Conservation (phyloP, 2,797 vertebrate genomes). For the Rhinatrema bivittatum region DNA sequence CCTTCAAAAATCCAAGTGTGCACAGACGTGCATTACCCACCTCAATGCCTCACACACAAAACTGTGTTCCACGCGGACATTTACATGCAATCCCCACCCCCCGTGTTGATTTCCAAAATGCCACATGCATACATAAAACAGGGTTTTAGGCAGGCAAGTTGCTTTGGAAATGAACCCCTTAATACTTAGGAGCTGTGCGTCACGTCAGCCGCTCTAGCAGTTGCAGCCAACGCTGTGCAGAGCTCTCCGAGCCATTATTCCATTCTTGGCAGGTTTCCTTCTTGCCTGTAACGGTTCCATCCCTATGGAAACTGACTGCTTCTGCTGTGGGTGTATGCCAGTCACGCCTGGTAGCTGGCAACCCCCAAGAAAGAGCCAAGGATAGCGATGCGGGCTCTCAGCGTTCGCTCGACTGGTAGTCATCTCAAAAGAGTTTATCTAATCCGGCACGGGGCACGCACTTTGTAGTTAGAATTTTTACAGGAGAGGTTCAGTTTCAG, state of each 20-base stretch:
- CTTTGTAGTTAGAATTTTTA: not conserved
- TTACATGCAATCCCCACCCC: too few species aligned
- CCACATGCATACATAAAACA: too few species aligned
- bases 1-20: too few species aligned
- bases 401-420: not conserved
- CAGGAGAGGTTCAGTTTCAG: not conserved
- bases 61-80: too few species aligned
- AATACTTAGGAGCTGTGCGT: not conserved
- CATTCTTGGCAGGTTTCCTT: conserved; percentile 2
- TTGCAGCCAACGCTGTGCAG: not conserved
- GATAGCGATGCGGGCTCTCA: not conserved
- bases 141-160: too few species aligned
- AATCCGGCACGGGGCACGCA: not conserved
- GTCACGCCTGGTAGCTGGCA: not conserved
- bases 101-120: too few species aligned
- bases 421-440: not conserved
- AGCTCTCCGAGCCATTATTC: not conserved
- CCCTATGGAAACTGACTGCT: conserved; percentile 25
- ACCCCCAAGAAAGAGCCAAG: not conserved
- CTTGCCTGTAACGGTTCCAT: conserved; percentile 13
- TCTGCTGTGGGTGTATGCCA: not conserved
- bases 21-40: too few species aligned
- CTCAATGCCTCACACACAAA: too few species aligned
- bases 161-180: too few species aligned
- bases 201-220: not conserved